A percentile compares a stretch with the other conserved stretches of the same genome.
Conservation (phyloP, 2,797 vertebrate genomes). For the Falco berigora region DNA sequence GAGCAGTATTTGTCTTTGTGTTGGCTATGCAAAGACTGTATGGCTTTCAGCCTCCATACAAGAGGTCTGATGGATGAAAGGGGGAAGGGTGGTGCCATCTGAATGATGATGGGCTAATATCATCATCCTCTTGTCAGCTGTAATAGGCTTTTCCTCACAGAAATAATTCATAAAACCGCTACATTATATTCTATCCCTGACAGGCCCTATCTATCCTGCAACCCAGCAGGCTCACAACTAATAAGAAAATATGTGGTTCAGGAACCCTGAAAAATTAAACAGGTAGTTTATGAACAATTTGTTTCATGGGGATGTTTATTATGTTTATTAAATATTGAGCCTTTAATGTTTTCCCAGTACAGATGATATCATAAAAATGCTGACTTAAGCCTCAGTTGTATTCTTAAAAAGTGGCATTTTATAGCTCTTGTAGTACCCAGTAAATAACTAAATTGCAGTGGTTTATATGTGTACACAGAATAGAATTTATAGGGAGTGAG, state of each 20-base stretch:
- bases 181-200: conserved; percentile 97
- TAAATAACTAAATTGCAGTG: conserved; percentile 78
- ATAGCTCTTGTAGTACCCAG: conserved; percentile 73
- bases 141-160: conserved; percentile 99
- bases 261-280: conserved; percentile 99
- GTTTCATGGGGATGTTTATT: conserved; percentile 95
- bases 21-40: conserved; percentile 82
- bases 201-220: conserved; percentile 97
- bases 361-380: conserved; percentile 80
- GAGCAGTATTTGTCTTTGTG: conserved; percentile 98
- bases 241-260: conserved; percentile 99
- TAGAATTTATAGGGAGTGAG: conserved; percentile 46
- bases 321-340: conserved; percentile 92
- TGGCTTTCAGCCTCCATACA: conserved; percentile 82
- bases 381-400: conserved; percentile 78
- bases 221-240: conserved; percentile 97
- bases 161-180: conserved; percentile 99
- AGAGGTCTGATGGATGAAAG: conserved; percentile 95
- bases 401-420: conserved; percentile 80
- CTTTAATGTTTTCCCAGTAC: conserved; percentile 79
- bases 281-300: conserved; percentile 99
- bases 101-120: conserved; percentile 99
- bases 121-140: conserved; percentile 99
- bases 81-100: conserved; percentile 92
- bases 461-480: conserved; percentile 63